Percentiles rank a stretch among this genome's conserved stretches.
These are phyloP conservation scores for Meiosimyza decipiens DNA, from an alignment of 2,888 invertebrate genomes.

Conservation along the genomic window DNA sequence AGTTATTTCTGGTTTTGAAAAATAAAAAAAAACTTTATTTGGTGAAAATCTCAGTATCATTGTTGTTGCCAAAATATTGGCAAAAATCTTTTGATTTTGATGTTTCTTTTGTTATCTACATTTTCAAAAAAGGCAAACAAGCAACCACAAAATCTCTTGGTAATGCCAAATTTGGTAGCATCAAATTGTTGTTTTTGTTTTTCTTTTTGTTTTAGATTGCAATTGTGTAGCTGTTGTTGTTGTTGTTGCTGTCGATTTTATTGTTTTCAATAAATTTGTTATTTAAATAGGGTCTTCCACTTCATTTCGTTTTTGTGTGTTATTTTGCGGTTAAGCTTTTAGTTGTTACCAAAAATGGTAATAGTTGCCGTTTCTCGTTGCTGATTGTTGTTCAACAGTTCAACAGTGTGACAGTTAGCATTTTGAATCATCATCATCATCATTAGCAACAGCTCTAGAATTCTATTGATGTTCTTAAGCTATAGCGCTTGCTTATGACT, in stretches of 20 bases:
- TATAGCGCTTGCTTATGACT: background rate
- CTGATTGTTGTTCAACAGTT: background rate
- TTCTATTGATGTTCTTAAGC: background rate
- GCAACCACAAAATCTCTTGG: conserved; percentile 13
- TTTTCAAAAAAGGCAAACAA: conserved; percentile 13
- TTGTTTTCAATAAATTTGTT: conserved; percentile 10
- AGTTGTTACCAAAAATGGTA: conserved; percentile 21
- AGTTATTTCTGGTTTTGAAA: background rate
- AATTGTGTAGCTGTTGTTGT: background rate
- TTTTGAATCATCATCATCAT: conserved; percentile 6
- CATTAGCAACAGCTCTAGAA: too few relatives aligned
- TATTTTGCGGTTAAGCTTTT: conserved; percentile 2
- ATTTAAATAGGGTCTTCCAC: background rate
- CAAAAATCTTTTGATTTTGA: background rate
- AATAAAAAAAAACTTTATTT: background rate
- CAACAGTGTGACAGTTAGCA: background rate
- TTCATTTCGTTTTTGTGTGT: background rate
- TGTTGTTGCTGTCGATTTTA: conserved; percentile 6
- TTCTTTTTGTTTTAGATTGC: background rate
- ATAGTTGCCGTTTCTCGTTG: background rate
- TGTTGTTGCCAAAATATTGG: conserved; percentile 9
- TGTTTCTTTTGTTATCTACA: too few relatives aligned
- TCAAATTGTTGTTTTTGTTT: background rate
- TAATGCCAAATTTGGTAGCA: conserved; percentile 10
- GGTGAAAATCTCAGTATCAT: background rate